Conservation (phyloP, 2,113 vertebrate species). For the Pedionomus torquatus region DNA sequence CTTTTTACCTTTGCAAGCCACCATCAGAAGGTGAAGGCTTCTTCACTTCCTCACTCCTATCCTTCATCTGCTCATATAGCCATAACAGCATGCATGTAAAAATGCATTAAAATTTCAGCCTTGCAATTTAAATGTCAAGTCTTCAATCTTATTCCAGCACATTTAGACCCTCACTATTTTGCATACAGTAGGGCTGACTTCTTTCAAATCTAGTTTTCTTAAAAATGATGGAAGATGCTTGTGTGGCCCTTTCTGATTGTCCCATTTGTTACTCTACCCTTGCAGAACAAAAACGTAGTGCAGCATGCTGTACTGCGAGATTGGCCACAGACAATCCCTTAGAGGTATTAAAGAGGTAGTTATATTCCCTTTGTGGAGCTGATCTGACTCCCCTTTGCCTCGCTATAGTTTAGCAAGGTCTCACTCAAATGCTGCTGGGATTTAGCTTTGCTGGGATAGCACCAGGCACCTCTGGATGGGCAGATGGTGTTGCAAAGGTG, state of each 20-base stretch:
- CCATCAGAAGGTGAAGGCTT: neutral
- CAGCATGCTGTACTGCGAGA: neutral
- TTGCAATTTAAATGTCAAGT: slow-evolving; percentile 34
- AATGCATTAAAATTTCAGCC: slow-evolving; percentile 3
- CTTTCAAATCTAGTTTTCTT: neutral
- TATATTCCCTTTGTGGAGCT: neutral
- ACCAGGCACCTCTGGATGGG: neutral
- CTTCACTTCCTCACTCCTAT: neutral
- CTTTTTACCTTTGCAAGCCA: neutral
- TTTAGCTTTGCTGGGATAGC: neutral
- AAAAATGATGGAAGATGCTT: neutral
- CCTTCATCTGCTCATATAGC: neutral
- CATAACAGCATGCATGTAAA: neutral
- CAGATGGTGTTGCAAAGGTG: neutral
- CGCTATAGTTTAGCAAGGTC: neutral
- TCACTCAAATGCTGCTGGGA: neutral
- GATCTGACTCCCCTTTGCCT: neutral
- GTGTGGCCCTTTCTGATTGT: neutral
- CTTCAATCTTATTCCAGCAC: slow-evolving; percentile 27
- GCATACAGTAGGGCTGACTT: neutral
- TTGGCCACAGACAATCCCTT: neutral
- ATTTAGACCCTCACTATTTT: neutral
- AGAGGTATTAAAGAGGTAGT: neutral
- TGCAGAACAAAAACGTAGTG: slow-evolving; percentile 18
- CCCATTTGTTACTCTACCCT: slow-evolving; percentile 6